A percentile compares a stretch with the other conserved stretches of the same genome.
Evolutionary conservation across 2,797 vertebrate genomes (phyloP).

Genomic region (Urophycis tenuis): DNA sequence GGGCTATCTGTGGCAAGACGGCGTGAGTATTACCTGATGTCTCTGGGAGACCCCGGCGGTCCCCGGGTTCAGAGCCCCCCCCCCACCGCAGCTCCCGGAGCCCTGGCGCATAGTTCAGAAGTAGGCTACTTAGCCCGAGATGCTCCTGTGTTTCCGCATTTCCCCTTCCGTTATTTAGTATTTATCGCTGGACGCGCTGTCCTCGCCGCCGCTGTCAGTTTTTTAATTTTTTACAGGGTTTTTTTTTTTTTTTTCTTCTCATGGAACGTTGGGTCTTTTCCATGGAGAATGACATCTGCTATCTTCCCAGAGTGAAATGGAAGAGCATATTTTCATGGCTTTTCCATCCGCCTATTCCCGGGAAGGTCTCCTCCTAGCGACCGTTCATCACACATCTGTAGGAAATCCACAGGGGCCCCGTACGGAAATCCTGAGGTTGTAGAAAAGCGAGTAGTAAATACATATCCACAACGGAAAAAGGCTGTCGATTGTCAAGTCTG

Average conservation of each 20-base stretch:
- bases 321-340: conserved; percentile 45
- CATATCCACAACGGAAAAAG: not conserved
- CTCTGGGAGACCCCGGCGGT: conserved; percentile 4
- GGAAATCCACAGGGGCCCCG: not conserved
- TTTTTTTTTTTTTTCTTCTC: too few relatives aligned
- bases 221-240: conserved; percentile 3
- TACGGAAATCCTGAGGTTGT: not conserved
- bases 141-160: not conserved
- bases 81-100: not conserved
- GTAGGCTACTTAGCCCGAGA: not conserved
- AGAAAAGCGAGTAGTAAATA: not conserved
- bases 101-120: not conserved
- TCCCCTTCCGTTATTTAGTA: not conserved
- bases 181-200: not conserved
- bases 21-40: conserved; percentile 79
- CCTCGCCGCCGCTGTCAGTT: conserved; percentile 9
- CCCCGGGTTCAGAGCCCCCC: not conserved
- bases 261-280: conserved; percentile 45
- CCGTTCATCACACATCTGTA: not conserved
- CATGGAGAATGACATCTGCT: conserved; percentile 54
- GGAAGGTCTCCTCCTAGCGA: not conserved
- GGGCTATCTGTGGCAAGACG: conserved; percentile 92
- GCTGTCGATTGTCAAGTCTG: not conserved
- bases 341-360: not conserved
- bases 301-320: conserved; percentile 30